Percentiles rank a stretch among this genome's conserved stretches.
These are phyloP conservation scores for Linnaemya tessellans DNA, from an alignment of 2,888 invertebrate species.

Conservation along the genomic window DNA sequence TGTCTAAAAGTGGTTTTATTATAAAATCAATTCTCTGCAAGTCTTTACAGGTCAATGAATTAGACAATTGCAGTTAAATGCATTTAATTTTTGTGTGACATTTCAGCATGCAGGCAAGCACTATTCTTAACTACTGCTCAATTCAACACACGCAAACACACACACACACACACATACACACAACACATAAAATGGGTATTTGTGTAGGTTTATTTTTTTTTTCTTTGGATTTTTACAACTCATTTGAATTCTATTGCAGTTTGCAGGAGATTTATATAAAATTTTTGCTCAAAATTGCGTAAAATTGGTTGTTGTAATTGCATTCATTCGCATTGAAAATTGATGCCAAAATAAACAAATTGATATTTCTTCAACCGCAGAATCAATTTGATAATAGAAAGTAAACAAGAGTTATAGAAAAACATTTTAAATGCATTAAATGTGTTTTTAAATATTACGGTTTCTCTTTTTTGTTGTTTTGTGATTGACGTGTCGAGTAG, in stretches of 20 bases:
- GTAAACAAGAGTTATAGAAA: not conserved
- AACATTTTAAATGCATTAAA: not conserved
- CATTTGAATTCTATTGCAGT: constrained; percentile 18
- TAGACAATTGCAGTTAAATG: constrained; percentile 45
- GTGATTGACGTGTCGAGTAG: too few relatives aligned
- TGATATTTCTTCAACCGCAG: constrained; percentile 30
- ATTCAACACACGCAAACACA: constrained; percentile 2
- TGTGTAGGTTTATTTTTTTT: not conserved
- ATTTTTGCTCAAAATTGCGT: constrained; percentile 15
- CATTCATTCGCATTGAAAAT: constrained; percentile 53
- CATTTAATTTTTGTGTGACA: not conserved
- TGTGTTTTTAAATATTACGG: too few relatives aligned
- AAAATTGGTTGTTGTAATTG: constrained; percentile 52
- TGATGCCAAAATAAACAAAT: constrained; percentile 53
- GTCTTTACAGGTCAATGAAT: constrained; percentile 63
- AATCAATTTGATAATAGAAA: constrained; percentile 30
- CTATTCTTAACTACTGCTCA: not conserved
- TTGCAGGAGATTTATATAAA: constrained; percentile 9
- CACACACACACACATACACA: too few relatives aligned
- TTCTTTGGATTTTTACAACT: not conserved
- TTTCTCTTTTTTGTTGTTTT: too few relatives aligned
- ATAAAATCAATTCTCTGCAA: constrained; percentile 14
- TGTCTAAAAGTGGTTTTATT: not conserved
- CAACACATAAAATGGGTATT: not conserved
- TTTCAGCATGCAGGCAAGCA: constrained; percentile 17